These are phyloP conservation scores for Lepidurus apus DNA, from an alignment of 1,140 invertebrate species.

Conservation along the genomic window DNA sequence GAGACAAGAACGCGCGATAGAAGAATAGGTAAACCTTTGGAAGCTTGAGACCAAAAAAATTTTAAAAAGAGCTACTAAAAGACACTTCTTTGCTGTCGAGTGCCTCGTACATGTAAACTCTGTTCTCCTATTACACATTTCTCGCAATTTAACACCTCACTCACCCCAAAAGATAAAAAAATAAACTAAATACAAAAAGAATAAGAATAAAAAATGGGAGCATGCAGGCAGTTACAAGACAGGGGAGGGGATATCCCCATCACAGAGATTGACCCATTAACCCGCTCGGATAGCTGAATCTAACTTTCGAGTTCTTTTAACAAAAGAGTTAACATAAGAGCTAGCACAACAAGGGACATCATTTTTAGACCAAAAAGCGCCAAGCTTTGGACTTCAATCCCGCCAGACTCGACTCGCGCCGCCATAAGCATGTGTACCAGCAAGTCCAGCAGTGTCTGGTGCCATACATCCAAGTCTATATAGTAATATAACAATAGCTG, in stretches of 20 bases:
- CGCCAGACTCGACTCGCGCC: not conserved
- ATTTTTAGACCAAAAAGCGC: too few relatives aligned
- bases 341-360: too few relatives aligned
- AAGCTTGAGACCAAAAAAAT: not conserved
- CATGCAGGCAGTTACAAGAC: not conserved
- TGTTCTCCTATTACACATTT: slow-evolving; percentile 3
- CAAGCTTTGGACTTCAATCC: not conserved
- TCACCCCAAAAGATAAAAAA: not conserved
- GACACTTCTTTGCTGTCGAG: not conserved
- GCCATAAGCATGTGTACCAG: slow-evolving; percentile 2
- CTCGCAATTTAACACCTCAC: not conserved
- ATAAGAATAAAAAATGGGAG: not conserved
- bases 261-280: not conserved
- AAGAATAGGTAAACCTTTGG: not conserved
- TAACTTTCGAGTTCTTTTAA: not conserved
- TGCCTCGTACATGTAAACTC: not conserved
- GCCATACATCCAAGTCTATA: slow-evolving; percentile 8
- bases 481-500: slow-evolving; percentile 20
- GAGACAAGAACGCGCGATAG: not conserved
- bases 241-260: slow-evolving; percentile 1
- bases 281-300: not conserved
- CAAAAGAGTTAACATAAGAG: not conserved
- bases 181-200: not conserved
- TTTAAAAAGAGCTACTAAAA: not conserved
- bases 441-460: not conserved